These are phyloP conservation scores for Nemoura dubitans DNA, from an alignment of 2,888 invertebrate species.

Conservation along the genomic window DNA sequence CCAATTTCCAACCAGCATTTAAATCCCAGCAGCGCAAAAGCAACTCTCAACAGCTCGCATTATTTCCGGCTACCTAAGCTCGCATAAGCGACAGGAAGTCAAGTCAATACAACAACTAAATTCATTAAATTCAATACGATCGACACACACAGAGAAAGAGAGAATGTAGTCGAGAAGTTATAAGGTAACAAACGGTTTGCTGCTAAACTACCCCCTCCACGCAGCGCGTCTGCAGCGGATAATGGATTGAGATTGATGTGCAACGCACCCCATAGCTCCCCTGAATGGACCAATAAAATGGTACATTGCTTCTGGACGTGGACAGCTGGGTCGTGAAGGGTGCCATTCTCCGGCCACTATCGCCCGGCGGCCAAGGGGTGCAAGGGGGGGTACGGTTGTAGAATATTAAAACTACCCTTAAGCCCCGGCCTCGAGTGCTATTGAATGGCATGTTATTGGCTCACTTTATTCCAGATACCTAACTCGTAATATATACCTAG, in stretches of 20 bases:
- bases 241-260: conserved; percentile 49
- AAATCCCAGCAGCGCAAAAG: neutral
- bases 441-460: neutral
- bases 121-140: conserved; percentile 21
- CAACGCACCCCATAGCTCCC: conserved; percentile 30
- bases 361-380: neutral
- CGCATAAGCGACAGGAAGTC: conserved; percentile 17
- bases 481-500: neutral
- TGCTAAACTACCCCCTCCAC: conserved; percentile 18
- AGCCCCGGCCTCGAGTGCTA: neutral
- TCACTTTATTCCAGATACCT: neutral
- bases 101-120: conserved; percentile 25
- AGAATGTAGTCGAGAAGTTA: neutral
- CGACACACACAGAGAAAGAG: neutral
- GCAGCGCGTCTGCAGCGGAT: conserved; percentile 16
- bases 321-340: conserved; percentile 10
- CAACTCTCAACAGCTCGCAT: conserved; percentile 9
- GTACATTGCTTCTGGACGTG: conserved; percentile 44
- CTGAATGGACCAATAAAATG: conserved; percentile 49
- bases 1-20: neutral
- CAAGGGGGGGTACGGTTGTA: neutral
- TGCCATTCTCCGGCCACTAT: conserved; percentile 18
- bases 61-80: conserved; percentile 15
- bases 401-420: conserved; percentile 7
- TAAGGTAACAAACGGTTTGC: neutral